phyloP scores from a whole-genome alignment of 2,797 vertebrate genomes.

The Lophotriccus pileatus region DNA sequence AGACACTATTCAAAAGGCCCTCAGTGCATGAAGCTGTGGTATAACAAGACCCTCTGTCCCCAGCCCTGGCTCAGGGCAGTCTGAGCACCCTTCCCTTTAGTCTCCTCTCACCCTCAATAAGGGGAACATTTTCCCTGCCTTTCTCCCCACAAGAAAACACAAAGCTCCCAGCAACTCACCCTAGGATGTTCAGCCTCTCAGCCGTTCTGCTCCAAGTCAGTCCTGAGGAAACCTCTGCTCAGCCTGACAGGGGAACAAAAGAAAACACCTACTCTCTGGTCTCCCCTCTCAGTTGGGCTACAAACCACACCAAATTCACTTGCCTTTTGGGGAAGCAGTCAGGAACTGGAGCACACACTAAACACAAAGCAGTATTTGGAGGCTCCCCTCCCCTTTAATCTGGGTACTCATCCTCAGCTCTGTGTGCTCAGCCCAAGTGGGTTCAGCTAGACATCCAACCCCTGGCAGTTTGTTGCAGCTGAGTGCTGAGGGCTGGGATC shows the following conservation, averaged over 20 bases:
- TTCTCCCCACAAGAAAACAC: not conserved
- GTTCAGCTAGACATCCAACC: not conserved
- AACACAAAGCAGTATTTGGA: not conserved
- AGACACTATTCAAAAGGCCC: not conserved
- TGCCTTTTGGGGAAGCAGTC: not conserved
- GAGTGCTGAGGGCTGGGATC: not conserved
- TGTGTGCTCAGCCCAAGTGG: not conserved
- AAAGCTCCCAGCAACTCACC: not conserved
- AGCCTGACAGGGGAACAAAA: not conserved
- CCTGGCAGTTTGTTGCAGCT: not conserved
- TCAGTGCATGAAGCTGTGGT: not conserved
- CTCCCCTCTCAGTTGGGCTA: not conserved
- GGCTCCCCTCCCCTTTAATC: not conserved
- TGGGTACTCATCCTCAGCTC: not conserved
- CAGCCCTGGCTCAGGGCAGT: not conserved
- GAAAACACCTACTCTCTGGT: not conserved
- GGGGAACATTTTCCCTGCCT: not conserved
- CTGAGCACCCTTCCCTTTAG: not conserved
- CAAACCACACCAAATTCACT: not conserved
- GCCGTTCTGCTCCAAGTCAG: not conserved
- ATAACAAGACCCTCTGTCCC: not conserved
- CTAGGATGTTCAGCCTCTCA: not conserved
- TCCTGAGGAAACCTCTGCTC: not conserved
- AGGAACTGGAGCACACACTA: not conserved
- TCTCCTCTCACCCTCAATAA: not conserved